Conservation (phyloP, 2,888 invertebrate species). For the Acleris sparsana region DNA sequence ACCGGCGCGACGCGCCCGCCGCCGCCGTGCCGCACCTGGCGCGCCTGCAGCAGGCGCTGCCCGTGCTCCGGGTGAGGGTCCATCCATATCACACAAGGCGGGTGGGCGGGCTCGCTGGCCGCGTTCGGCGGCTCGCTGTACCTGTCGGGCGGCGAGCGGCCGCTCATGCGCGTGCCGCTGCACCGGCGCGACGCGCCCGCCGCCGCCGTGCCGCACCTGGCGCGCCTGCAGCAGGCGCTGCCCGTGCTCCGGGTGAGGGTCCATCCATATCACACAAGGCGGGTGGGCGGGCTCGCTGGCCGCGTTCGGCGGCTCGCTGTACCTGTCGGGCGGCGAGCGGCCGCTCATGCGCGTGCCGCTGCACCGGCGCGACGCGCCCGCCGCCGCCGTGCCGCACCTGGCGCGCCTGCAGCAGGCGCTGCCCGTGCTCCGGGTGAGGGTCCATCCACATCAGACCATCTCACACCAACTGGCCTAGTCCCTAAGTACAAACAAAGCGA, state of each 20-base stretch:
- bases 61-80: too few species aligned
- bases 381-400: conserved; percentile 79
- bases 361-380: conserved; percentile 77
- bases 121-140: conserved; percentile 89
- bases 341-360: conserved; percentile 85
- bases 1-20: conserved; percentile 79
- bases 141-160: conserved; percentile 87
- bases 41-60: conserved; percentile 89
- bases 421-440: too few species aligned
- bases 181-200: conserved; percentile 79
- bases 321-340: conserved; percentile 88
- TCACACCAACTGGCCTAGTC: too few species aligned
- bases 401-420: conserved; percentile 88
- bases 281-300: conserved; percentile 84
- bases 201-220: conserved; percentile 78
- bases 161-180: conserved; percentile 84
- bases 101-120: conserved; percentile 83
- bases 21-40: conserved; percentile 80
- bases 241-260: too few species aligned
- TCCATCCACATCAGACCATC: too few species aligned
- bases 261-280: too few species aligned
- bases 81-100: too few species aligned
- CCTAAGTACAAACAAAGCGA: too few species aligned
- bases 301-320: conserved; percentile 88
- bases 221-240: conserved; percentile 89